phyloP scores from a whole-genome alignment of 2,888 invertebrate genomes.

The Sminthurides aquaticus region DNA sequence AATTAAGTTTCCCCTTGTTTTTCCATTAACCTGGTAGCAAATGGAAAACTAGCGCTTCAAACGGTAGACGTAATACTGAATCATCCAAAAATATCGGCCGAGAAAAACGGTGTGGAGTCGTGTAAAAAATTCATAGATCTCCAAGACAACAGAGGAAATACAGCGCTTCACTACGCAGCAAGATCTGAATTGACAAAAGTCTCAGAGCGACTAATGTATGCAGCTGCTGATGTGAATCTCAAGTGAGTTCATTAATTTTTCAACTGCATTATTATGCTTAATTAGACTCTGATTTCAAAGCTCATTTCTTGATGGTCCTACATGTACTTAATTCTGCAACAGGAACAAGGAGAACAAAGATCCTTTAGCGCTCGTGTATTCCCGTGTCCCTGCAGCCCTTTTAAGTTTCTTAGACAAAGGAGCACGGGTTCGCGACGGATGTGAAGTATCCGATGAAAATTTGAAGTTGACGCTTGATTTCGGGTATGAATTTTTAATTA shows the following conservation, averaged over 20 bases:
- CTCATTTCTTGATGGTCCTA: neutral
- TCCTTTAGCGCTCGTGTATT: conserved; percentile 8
- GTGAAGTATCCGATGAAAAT: conserved; percentile 20
- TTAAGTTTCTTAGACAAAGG: conserved; percentile 12
- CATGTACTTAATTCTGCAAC: neutral
- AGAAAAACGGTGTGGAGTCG: neutral
- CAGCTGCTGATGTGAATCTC: conserved; percentile 17
- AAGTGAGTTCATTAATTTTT: too few relatives aligned
- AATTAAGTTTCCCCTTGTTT: too few relatives aligned
- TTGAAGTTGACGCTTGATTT: conserved; percentile 12
- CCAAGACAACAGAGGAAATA: conserved; percentile 7
- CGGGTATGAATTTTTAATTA: too few relatives aligned
- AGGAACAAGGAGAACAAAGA: conserved; percentile 10
- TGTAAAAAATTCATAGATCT: conserved; percentile 5
- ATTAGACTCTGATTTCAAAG: neutral
- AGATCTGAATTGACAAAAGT: conserved; percentile 14
- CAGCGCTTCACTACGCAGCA: conserved; percentile 18
- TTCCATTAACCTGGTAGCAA: too few relatives aligned
- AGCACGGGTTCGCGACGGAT: conserved; percentile 3
- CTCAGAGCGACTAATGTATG: conserved; percentile 9
- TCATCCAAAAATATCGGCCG: conserved; percentile 2
- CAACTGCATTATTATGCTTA: neutral
- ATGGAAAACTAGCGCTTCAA: conserved; percentile 9
- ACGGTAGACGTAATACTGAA: conserved; percentile 9
- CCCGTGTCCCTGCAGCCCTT: conserved; percentile 8